These are phyloP conservation scores for Seira sanloemensis DNA, from an alignment of 2,888 invertebrate genomes.

Conservation along the genomic window DNA sequence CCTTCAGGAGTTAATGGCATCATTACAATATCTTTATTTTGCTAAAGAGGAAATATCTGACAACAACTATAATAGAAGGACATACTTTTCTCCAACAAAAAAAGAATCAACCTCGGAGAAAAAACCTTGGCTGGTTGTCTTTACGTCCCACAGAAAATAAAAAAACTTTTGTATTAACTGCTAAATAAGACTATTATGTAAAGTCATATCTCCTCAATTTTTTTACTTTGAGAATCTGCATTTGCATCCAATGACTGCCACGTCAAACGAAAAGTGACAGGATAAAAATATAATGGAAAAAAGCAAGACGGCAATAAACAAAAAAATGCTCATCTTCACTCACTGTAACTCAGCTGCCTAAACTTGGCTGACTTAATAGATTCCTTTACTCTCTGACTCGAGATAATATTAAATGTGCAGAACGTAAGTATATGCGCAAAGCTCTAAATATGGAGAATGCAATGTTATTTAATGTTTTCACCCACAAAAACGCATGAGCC, in stretches of 20 bases:
- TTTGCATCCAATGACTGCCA: conserved; percentile 50
- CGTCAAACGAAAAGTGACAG: conserved; percentile 15
- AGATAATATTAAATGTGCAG: no score
- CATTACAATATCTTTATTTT: conserved; percentile 22
- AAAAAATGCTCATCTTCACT: background rate
- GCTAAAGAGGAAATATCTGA: conserved; percentile 33
- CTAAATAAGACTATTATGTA: background rate
- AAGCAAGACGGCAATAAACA: background rate
- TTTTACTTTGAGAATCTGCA: conserved; percentile 10
- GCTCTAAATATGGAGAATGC: no score
- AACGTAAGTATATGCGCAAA: no score
- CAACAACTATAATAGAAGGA: conserved; percentile 33
- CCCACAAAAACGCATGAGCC: conserved; percentile 31
- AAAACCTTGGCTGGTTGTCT: background rate
- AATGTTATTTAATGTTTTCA: conserved; percentile 36
- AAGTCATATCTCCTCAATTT: background rate
- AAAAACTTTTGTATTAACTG: background rate
- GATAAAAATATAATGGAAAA: background rate
- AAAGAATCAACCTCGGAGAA: background rate
- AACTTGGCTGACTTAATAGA: background rate
- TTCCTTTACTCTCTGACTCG: no score
- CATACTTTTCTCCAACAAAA: conserved; percentile 34
- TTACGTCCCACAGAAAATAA: background rate
- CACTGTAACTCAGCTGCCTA: background rate
- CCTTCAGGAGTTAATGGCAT: background rate